Evolutionary conservation across 2,888 invertebrate species (phyloP), one percentile per base, ranked within the genome.

Genomic region (Eupithecia insigniata): DNA sequence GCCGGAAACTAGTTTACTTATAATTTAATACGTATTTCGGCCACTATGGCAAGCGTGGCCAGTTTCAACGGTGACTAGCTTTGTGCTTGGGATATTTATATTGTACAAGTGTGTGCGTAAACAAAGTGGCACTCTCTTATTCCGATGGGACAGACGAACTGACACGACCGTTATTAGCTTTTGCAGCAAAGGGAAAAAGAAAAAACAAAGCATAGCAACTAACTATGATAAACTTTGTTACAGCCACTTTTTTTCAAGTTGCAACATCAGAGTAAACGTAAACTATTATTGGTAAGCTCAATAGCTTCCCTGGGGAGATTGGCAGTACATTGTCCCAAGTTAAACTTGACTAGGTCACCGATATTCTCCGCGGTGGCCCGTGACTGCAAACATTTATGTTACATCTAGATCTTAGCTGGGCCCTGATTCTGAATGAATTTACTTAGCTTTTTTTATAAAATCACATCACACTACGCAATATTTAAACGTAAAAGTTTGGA

Each of bases 321-420:
- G 26, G 30, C 60, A 28, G 58, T 14, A 55, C 30, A 60, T 60
- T 30, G 60, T 60, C 18, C 60, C 3, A 30, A 30, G 60, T 30
- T 60, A 18, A 60, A 60, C 30, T 60, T 8, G 30, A 18, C 30
- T 30, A 30, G 28, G 30, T 60, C 30, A 60, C 30, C 18, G 26
- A 55, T 55, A 55, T 26, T 22, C 51, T 51, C 1, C 55, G 55
- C 26, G 55, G 12, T 55, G 10, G 18, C 18, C 2, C 2, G 60
- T 18, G 30, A 30, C 30, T 2, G 60, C 60, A 60, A 60, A 60
- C 60, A 60, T 60, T 60, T 60, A 18, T 60, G 16, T 30, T 60
- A 28, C 60, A 60, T 60, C 60, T 60, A 60, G 60, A 60, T 60
- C 60, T 60, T 10, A 60, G 60, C 30, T 60, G 16, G 18, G 55